A percentile compares a stretch with the other conserved stretches of the same genome.
phyloP scores from a whole-genome alignment of 2,888 invertebrate genomes.

The Tiphia femorata region DNA sequence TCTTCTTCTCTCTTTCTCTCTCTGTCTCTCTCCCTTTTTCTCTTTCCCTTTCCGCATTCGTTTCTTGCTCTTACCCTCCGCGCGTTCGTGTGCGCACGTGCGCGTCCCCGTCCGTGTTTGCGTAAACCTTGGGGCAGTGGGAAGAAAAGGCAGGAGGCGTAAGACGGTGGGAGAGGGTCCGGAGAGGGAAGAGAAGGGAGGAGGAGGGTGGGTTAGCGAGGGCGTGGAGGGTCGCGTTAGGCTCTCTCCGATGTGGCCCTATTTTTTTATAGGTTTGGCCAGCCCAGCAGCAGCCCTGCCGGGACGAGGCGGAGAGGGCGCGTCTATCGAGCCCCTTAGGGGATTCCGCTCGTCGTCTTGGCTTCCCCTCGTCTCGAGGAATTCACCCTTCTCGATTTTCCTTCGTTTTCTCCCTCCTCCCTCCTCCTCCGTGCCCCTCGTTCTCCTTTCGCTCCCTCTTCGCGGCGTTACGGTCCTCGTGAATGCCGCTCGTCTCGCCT shows the following conservation, averaged over 20 bases:
- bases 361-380: conserved; percentile 32
- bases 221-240: conserved; percentile 6
- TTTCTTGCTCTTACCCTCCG: neutral
- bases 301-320: conserved; percentile 27
- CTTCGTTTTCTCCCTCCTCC: conserved; percentile 28
- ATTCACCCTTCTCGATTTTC: conserved; percentile 31
- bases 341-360: conserved; percentile 28
- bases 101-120: conserved; percentile 9
- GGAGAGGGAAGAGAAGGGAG: conserved; percentile 1
- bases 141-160: conserved; percentile 7
- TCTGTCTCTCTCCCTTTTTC: neutral
- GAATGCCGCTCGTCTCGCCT: neutral
- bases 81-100: conserved; percentile 10
- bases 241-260: conserved; percentile 17
- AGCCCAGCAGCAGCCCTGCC: conserved; percentile 7
- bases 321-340: conserved; percentile 31
- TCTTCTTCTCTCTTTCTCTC: neutral
- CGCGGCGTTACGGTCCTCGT: conserved; percentile 3
- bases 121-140: conserved; percentile 8
- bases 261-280: conserved; percentile 32
- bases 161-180: neutral
- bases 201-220: conserved; percentile 5
- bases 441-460: conserved; percentile 8
- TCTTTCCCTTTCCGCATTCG: neutral
- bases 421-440: conserved; percentile 22